Base-by-base conservation (phyloP, 2,797 vertebrate species). In the Aphelocoma californica region DNA sequence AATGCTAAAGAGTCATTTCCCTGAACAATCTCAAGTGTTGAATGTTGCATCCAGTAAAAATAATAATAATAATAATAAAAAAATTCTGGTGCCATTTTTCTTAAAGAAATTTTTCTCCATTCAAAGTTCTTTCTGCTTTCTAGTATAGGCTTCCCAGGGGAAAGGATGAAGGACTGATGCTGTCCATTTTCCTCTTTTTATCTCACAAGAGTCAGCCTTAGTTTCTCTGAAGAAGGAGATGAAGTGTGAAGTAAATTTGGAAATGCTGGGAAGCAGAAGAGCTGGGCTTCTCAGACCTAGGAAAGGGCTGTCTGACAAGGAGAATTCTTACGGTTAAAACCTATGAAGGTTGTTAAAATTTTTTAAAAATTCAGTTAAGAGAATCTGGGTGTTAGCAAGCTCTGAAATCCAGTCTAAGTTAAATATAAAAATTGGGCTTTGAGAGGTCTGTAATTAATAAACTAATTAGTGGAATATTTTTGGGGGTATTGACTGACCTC, bases 401-500 rank as follows among this genome's bases (percentile, higher is more conserved):
- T 88, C 75, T 88, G 74, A 88, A 91, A 93, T 78, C 38, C 20
- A 61, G 9, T 53, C 31, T 62, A 28, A 18, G 29, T 18, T 79
- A 73, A 44, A 67, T 16, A 7, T 5, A 45, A 29, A 78, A 70
- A 3, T 11, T 48, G 65, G 29, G 19, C 6, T 78, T 62, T 48
- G 23, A 26, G 38, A 17, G 4, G 19, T 4, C 4, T 77, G 69
- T 70, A 73, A 64, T 48, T 69, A 72, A 79, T n/a, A 53, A 45
- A 40, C 4, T 61, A n/a, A 32, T 61, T 21, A 51, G 13, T 51
- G 2, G 4, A 17, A 36, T 9, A 40, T 84, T 14, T 40, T 24
- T 6, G 17, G n/a, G 1, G 12, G 4, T 48, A 38, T 21, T 4
- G 0, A 15, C 25, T 53, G 11, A 28, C 1, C 12, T 62, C 9